Conservation (phyloP, 2,888 invertebrate species). For the Drosophila mercatorum region DNA sequence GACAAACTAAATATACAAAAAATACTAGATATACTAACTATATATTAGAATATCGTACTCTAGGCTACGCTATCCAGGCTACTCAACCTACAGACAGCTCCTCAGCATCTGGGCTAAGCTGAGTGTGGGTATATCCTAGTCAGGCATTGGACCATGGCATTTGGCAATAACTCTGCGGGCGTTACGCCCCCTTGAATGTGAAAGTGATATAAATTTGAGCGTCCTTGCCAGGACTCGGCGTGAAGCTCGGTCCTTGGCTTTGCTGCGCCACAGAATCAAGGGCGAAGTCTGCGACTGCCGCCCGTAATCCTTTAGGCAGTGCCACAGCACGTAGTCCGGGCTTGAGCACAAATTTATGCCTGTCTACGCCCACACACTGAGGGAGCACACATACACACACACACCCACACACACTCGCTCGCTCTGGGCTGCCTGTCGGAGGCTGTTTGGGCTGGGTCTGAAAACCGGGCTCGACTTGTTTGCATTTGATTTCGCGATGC, state of each 20-base stretch:
- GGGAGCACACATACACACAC: slow-evolving; percentile 8
- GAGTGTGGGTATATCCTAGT: slow-evolving; percentile 28
- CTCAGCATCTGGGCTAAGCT: not conserved
- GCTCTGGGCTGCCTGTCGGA: not conserved
- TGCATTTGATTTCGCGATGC: slow-evolving; percentile 72
- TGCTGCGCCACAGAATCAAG: slow-evolving; percentile 40
- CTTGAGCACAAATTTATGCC: slow-evolving; percentile 61
- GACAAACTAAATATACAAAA: too few species aligned
- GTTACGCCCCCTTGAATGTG: slow-evolving; percentile 24
- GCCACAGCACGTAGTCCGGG: slow-evolving; percentile 62
- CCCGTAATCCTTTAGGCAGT: slow-evolving; percentile 70
- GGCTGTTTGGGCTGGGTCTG: slow-evolving; percentile 33
- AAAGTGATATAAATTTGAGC: slow-evolving; percentile 23
- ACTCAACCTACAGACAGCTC: too few species aligned
- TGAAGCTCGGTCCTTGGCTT: slow-evolving; percentile 14
- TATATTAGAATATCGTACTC: too few species aligned
- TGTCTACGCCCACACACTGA: slow-evolving; percentile 56
- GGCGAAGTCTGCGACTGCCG: slow-evolving; percentile 42
- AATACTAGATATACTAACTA: too few species aligned
- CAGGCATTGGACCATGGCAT: slow-evolving; percentile 22
- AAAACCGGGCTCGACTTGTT: slow-evolving; percentile 56
- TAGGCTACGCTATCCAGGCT: too few species aligned
- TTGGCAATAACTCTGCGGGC: slow-evolving; percentile 45
- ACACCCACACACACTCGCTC: not conserved
- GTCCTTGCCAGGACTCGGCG: slow-evolving; percentile 4